phyloP scores from a whole-genome alignment of 2,888 invertebrate species.

The Deroplatys truncata region DNA sequence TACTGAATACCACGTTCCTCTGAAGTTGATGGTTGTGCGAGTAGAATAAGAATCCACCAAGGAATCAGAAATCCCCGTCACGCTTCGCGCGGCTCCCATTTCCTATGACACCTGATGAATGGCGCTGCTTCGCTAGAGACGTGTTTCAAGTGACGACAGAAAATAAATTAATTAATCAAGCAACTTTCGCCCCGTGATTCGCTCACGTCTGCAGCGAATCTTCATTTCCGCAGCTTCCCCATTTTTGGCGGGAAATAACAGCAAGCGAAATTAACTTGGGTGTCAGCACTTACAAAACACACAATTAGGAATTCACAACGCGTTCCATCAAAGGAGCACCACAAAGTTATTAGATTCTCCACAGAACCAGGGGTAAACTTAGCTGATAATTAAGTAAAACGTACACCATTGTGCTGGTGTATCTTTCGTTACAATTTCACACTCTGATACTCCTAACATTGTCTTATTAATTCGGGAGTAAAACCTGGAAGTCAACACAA shows the following conservation, averaged over 20 bases:
- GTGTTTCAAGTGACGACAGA: background rate
- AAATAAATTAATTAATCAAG: background rate
- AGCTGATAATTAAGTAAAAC: background rate
- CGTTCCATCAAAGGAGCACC: background rate
- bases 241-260: background rate
- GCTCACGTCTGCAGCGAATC: background rate
- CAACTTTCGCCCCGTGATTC: background rate
- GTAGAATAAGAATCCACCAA: too few relatives aligned
- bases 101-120: background rate
- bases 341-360: background rate
- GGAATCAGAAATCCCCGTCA: background rate
- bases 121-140: background rate
- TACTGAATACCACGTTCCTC: too few relatives aligned
- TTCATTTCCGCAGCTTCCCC: background rate
- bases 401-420: background rate
- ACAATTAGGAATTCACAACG: background rate
- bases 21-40: too few relatives aligned
- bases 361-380: background rate
- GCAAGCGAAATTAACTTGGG: background rate
- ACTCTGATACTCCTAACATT: background rate
- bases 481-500: too few relatives aligned
- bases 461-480: background rate
- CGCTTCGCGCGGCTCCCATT: background rate
- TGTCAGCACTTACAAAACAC: background rate
- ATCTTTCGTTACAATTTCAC: background rate